A percentile compares a stretch with the other conserved stretches of the same genome.
phyloP scores from a whole-genome alignment of 2,797 vertebrate genomes.

The Catharus ustulatus region DNA sequence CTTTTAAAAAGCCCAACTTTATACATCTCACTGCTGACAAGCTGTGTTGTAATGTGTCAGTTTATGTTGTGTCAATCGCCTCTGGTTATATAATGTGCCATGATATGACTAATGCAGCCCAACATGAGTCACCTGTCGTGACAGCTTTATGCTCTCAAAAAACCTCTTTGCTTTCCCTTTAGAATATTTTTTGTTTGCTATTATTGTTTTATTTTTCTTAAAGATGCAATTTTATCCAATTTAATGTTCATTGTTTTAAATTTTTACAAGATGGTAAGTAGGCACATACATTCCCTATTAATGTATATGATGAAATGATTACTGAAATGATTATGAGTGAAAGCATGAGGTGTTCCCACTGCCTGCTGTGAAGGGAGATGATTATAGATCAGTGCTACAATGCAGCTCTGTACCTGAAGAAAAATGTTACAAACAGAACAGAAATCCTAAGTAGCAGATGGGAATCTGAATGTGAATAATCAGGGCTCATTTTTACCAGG shows the following conservation, averaged over 20 bases:
- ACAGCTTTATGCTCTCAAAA: not conserved
- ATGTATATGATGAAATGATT: not conserved
- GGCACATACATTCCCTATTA: not conserved
- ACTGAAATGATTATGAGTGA: not conserved
- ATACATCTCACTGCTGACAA: constrained; percentile 20
- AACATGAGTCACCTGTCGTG: constrained; percentile 59
- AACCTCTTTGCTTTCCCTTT: not conserved
- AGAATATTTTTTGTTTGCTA: not conserved
- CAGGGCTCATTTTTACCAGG: not conserved
- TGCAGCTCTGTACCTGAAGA: not conserved
- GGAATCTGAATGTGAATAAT: not conserved
- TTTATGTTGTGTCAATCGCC: constrained; percentile 61
- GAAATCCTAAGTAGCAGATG: not conserved
- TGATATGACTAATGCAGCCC: constrained; percentile 50
- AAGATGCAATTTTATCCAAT: not conserved
- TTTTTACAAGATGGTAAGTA: not conserved
- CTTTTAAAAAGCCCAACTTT: constrained; percentile 31
- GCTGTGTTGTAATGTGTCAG: constrained; percentile 45
- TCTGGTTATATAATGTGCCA: constrained; percentile 42
- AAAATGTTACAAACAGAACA: not conserved
- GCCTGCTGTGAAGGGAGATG: not conserved
- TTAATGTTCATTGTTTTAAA: not conserved
- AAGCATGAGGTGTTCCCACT: not conserved
- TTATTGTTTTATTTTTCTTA: not conserved
- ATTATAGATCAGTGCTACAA: not conserved